Percentiles rank a stretch among this genome's conserved stretches.
These are phyloP conservation scores for Dusona sp. DNA, from an alignment of 2,888 invertebrate species.

Conservation along the genomic window DNA sequence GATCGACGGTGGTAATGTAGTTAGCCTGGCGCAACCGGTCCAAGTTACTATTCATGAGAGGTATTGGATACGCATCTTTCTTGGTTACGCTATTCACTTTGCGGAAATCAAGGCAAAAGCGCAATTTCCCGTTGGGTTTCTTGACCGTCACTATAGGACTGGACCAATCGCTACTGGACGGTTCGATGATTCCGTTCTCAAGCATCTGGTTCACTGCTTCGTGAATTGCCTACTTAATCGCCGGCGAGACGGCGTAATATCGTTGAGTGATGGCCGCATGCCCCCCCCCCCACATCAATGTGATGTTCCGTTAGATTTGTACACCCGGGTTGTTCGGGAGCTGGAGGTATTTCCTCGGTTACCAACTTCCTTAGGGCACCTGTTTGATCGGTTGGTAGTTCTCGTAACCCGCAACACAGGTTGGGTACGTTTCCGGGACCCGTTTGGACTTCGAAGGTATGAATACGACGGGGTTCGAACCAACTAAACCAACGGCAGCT, in stretches of 20 bases:
- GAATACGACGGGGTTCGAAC: not conserved
- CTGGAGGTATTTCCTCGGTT: not conserved
- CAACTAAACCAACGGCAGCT: slow-evolving; percentile 16
- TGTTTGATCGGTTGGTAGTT: not conserved
- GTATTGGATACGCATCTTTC: slow-evolving; percentile 22
- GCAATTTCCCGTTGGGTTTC: slow-evolving; percentile 17
- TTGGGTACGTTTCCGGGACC: rapidly evolving
- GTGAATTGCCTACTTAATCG: slow-evolving; percentile 4
- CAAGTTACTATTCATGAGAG: slow-evolving; percentile 1
- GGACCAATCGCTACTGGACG: slow-evolving; percentile 23
- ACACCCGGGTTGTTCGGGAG: not conserved
- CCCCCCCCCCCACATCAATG: not conserved
- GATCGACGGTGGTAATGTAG: slow-evolving; percentile 75
- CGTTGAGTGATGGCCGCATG: slow-evolving; percentile 33
- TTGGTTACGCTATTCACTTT: slow-evolving; percentile 65
- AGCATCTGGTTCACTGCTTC: slow-evolving; percentile 34
- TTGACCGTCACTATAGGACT: slow-evolving; percentile 48
- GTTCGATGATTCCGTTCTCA: slow-evolving; percentile 18
- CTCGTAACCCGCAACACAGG: slow-evolving; percentile 10
- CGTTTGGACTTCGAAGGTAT: not conserved
- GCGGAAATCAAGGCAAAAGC: slow-evolving; percentile 36
- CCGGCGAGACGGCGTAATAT: slow-evolving; percentile 13
- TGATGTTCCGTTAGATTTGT: not conserved
- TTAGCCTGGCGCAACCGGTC: not conserved
- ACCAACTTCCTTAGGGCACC: not conserved